Percentiles rank a stretch among this genome's conserved stretches.
Conservation (phyloP, 2,888 invertebrate genomes). For the Cenopis cana region DNA sequence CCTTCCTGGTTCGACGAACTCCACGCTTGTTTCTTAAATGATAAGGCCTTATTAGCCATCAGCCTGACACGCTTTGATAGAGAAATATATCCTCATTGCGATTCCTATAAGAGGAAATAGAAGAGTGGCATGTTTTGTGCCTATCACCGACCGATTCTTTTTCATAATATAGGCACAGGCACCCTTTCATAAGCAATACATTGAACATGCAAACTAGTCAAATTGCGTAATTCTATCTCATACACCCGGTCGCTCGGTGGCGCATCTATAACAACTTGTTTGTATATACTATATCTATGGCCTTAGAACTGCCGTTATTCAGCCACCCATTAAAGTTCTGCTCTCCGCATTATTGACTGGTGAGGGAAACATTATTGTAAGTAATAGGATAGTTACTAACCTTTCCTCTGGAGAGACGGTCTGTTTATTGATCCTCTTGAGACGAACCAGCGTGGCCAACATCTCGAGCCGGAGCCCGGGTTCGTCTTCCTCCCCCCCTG, state of each 20-base stretch:
- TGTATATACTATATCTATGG: no score
- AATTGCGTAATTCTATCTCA: no score
- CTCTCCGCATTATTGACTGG: neutral
- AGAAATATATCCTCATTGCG: no score
- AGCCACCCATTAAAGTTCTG: neutral
- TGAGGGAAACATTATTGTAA: neutral
- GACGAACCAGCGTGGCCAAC: conserved; percentile 78
- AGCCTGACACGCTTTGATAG: neutral
- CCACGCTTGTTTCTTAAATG: neutral
- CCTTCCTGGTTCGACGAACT: neutral
- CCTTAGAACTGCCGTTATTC: neutral
- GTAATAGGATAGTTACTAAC: conserved; percentile 52
- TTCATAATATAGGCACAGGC: no score
- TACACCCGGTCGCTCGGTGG: no score
- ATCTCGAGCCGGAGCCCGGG: conserved; percentile 74
- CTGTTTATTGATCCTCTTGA: conserved; percentile 85
- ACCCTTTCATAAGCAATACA: no score
- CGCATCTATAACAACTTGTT: no score
- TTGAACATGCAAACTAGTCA: no score
- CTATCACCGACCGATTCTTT: no score
- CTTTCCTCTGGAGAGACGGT: conserved; percentile 79
- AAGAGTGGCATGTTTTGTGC: no score
- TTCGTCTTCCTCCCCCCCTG: conserved; percentile 65
- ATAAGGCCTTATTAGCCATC: no score
- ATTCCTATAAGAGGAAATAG: no score